A percentile compares a stretch with the other conserved stretches of the same genome.
Evolutionary conservation across 2,888 invertebrate genomes (phyloP).

Genomic region (Amphiduros pacificus): DNA sequence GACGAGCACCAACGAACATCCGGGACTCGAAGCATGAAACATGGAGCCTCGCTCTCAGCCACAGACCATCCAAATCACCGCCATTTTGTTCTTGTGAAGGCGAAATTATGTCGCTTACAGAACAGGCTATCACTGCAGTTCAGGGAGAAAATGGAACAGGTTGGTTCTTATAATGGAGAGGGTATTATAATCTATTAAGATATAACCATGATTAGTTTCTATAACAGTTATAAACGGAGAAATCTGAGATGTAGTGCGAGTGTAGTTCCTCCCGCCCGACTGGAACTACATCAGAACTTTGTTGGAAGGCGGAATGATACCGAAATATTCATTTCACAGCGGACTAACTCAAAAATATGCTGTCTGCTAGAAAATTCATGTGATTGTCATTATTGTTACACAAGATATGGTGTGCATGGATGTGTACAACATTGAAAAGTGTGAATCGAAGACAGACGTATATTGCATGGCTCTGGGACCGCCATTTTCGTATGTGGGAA

Average conservation of each 20-base stretch:
- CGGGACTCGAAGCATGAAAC: background rate
- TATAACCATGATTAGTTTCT: background rate
- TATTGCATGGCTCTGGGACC: too few species aligned
- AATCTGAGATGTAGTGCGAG: background rate
- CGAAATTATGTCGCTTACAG: conserved; percentile 27
- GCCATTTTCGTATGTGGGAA: too few species aligned
- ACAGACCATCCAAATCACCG: conserved; percentile 24
- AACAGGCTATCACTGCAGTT: conserved; percentile 18
- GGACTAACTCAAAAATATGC: too few species aligned
- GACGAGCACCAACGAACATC: too few species aligned
- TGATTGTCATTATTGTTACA: too few species aligned
- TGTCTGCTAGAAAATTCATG: too few species aligned
- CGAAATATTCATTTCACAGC: background rate
- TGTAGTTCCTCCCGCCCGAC: conserved; percentile 8
- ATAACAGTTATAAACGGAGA: background rate
- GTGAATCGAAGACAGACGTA: too few species aligned
- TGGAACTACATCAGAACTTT: background rate
- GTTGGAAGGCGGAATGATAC: conserved; percentile 17
- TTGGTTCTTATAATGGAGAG: conserved; percentile 3
- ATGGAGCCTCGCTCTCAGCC: conserved; percentile 22
- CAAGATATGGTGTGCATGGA: too few species aligned
- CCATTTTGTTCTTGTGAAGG: conserved; percentile 27
- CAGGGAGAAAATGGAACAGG: conserved; percentile 25
- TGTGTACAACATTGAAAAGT: too few species aligned
- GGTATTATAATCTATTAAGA: background rate